Conservation (phyloP, 1,140 invertebrate species). For the Lineus longissimus region DNA sequence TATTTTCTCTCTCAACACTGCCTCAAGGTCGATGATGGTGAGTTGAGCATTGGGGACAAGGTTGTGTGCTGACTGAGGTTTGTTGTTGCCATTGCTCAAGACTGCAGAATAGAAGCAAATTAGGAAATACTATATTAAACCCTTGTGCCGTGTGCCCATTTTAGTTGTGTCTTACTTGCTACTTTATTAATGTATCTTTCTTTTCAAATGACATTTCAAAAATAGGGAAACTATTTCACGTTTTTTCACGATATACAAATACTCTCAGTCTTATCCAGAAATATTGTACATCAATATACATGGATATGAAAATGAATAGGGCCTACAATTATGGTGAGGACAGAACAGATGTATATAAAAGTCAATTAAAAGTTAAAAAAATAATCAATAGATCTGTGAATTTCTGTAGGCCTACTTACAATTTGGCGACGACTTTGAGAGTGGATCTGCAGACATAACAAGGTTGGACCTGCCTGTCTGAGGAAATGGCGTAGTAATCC, state of each 20-base stretch:
- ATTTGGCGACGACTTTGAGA: not conserved
- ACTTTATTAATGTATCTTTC: too few species aligned
- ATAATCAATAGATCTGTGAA: not conserved
- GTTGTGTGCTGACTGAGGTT: conserved; percentile 19
- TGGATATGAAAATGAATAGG: too few species aligned
- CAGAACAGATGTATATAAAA: too few species aligned
- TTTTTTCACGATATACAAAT: too few species aligned
- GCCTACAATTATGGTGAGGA: too few species aligned
- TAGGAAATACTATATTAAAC: not conserved
- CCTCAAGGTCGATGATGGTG: conserved; percentile 44
- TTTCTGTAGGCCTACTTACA: not conserved
- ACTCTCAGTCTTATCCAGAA: too few species aligned
- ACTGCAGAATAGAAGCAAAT: conserved; percentile 5
- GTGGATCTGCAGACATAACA: not conserved
- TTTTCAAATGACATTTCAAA: too few species aligned
- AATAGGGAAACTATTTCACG: too few species aligned
- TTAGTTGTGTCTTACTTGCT: not conserved
- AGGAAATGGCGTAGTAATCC: conserved; percentile 6
- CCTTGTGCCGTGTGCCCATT: too few species aligned
- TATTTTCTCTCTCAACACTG: conserved; percentile 41
- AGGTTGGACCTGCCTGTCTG: not conserved
- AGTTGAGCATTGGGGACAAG: conserved; percentile 19
- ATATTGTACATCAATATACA: too few species aligned
- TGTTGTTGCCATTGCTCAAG: conserved; percentile 16
- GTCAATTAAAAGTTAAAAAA: too few species aligned